These are phyloP conservation scores for Lordiphosa mommai DNA, from an alignment of 1,140 invertebrate species.

Conservation along the genomic window DNA sequence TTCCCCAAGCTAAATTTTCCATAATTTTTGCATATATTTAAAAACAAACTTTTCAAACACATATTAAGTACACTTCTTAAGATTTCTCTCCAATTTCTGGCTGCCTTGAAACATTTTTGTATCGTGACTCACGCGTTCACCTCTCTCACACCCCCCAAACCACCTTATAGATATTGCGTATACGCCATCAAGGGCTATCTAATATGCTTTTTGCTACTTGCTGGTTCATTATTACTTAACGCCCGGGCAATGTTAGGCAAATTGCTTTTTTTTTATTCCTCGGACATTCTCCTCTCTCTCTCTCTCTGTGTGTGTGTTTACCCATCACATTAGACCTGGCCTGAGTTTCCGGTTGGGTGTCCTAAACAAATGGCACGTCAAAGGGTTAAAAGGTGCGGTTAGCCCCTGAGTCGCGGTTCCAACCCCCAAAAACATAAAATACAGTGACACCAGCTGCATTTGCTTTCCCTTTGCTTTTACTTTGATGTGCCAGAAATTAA, in stretches of 20 bases:
- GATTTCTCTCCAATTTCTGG: not conserved
- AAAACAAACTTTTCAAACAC: too few relatives aligned
- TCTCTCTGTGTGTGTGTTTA: constrained; percentile 29
- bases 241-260: constrained; percentile 64
- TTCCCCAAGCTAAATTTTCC: too few relatives aligned
- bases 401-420: constrained; percentile 50
- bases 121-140: not conserved
- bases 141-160: not conserved
- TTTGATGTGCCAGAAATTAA: constrained; percentile 79
- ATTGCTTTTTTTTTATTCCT: constrained; percentile 51
- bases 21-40: too few relatives aligned
- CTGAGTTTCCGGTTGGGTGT: constrained; percentile 53
- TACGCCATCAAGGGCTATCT: constrained; percentile 43
- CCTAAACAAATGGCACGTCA: constrained; percentile 51
- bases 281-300: not conserved
- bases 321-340: constrained; percentile 57
- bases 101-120: not conserved
- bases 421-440: constrained; percentile 38
- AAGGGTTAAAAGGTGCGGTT: constrained; percentile 78
- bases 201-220: constrained; percentile 52
- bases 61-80: not conserved
- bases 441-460: constrained; percentile 68
- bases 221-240: constrained; percentile 73
- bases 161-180: constrained; percentile 50
- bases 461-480: constrained; percentile 53